phyloP scores from a whole-genome alignment of 2,113 vertebrate genomes.

The Mesembrinibis cayennensis region DNA sequence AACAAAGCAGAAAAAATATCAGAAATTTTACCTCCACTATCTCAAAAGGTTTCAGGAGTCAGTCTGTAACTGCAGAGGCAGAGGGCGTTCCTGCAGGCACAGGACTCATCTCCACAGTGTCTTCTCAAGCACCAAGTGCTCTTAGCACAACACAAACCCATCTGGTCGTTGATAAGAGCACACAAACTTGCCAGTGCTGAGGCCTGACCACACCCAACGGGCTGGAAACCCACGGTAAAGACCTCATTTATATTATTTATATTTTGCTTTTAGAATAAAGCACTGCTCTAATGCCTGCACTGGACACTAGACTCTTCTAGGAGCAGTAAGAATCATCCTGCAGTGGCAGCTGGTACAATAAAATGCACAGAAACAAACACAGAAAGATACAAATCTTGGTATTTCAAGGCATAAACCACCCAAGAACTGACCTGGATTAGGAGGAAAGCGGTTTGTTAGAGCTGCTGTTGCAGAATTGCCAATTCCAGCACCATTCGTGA shows the following conservation, averaged over 20 bases:
- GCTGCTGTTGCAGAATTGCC: neutral
- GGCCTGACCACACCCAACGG: neutral
- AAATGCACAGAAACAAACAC: neutral
- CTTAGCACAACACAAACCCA: neutral
- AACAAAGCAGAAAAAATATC: neutral
- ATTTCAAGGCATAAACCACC: neutral
- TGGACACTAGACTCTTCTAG: too few species aligned
- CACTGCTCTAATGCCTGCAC: neutral
- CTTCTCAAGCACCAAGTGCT: neutral
- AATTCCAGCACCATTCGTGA: neutral
- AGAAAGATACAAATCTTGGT: neutral
- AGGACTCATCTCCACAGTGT: neutral
- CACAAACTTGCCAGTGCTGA: too few species aligned
- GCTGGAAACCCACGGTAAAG: neutral
- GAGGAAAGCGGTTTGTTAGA: neutral
- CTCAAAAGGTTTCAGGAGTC: too few species aligned
- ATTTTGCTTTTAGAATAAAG: neutral
- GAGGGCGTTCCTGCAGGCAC: neutral
- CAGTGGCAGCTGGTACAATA: neutral
- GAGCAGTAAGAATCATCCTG: neutral
- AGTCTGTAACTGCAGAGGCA: neutral
- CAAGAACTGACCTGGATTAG: neutral
- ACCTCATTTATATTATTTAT: neutral
- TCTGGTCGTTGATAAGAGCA: neutral
- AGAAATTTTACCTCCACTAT: neutral